phyloP scores from a whole-genome alignment of 2,888 invertebrate species.

The Melikaiella ostensackeni region DNA sequence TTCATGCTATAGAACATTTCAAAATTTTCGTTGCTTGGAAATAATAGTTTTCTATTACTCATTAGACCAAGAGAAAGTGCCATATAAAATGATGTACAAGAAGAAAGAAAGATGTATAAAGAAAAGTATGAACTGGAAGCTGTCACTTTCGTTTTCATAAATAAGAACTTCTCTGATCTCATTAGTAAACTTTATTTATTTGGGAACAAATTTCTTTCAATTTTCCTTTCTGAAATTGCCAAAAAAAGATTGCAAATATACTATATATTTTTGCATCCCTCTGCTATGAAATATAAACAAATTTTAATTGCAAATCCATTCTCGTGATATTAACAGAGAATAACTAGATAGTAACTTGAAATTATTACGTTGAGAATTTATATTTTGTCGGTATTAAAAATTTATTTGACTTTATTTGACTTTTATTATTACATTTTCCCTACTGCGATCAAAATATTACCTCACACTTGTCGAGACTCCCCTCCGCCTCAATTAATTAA shows the following conservation, averaged over 20 bases:
- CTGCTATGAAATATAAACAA: too few relatives aligned
- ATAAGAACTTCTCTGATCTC: not conserved
- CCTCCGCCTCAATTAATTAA: not conserved
- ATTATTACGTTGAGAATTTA: not conserved
- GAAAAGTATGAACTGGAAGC: too few relatives aligned
- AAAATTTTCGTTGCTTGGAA: not conserved
- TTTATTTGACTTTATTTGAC: not conserved
- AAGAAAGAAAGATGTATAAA: not conserved
- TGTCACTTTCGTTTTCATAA: not conserved
- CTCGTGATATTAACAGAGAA: too few relatives aligned
- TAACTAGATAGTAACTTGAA: too few relatives aligned
- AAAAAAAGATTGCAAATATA: too few relatives aligned
- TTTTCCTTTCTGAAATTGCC: too few relatives aligned
- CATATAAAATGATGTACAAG: not conserved
- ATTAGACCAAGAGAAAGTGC: slow-evolving; percentile 20
- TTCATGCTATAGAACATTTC: not conserved
- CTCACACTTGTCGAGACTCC: not conserved
- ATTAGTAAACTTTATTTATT: too few relatives aligned
- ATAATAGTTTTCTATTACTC: not conserved
- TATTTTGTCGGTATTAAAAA: not conserved
- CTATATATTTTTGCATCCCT: too few relatives aligned
- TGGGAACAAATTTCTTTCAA: too few relatives aligned
- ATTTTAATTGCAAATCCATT: too few relatives aligned
- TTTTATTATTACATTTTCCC: not conserved
- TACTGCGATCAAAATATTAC: not conserved